These are phyloP conservation scores for Heteromurus nitidus DNA, from an alignment of 2,888 invertebrate species.

Conservation along the genomic window DNA sequence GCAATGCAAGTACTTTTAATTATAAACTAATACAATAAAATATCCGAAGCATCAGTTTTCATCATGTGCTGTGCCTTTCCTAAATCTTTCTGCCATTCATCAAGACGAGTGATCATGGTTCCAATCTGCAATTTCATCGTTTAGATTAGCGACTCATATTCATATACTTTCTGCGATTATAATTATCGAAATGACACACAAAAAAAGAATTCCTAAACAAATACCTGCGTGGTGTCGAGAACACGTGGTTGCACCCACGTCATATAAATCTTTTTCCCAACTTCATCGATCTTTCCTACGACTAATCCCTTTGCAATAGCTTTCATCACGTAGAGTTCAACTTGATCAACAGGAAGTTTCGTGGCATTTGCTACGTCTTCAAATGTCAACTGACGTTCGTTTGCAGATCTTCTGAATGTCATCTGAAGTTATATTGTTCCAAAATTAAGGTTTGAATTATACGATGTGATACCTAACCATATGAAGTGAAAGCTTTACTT, in stretches of 20 bases:
- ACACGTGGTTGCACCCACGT: constrained; percentile 92
- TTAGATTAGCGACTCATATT: no score
- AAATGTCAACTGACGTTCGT: constrained; percentile 90
- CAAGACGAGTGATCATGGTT: constrained; percentile 83
- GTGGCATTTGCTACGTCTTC: constrained; percentile 92
- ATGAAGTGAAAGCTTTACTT: constrained; percentile 55
- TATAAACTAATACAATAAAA: constrained; percentile 78
- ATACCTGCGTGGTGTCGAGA: constrained; percentile 81
- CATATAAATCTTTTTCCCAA: constrained; percentile 83
- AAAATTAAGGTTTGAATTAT: constrained; percentile 2
- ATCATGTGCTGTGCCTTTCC: constrained; percentile 83
- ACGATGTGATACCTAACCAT: no score
- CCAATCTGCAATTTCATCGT: no score
- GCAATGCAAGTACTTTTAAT: no score
- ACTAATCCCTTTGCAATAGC: constrained; percentile 95
- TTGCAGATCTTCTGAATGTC: constrained; percentile 89
- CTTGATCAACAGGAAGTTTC: constrained; percentile 86
- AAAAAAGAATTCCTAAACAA: no score
- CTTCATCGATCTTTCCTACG: constrained; percentile 96
- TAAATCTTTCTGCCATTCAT: constrained; percentile 85
- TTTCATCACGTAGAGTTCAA: constrained; percentile 98
- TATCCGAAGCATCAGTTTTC: constrained; percentile 86
- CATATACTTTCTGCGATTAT: no score
- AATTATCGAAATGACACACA: no score
- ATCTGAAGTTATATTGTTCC: constrained; percentile 83